phyloP scores from a whole-genome alignment of 2,113 vertebrate genomes.

The Strigops habroptila region DNA sequence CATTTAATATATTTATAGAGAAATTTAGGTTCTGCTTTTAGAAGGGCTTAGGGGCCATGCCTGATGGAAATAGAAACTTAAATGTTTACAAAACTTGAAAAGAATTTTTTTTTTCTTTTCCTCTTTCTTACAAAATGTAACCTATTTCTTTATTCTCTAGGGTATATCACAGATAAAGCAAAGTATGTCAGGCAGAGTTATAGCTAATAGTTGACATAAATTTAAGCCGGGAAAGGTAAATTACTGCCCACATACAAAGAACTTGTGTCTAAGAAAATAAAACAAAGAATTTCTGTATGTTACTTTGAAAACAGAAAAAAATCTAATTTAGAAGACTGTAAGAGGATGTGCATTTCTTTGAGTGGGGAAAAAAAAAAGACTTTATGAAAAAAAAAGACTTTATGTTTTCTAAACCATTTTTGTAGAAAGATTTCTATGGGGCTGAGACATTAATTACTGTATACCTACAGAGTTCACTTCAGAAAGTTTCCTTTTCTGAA shows the following conservation, averaged over 20 bases:
- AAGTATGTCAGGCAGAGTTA: not conserved
- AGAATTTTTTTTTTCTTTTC: not conserved
- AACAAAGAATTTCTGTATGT: not conserved
- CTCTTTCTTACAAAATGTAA: not conserved
- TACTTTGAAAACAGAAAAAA: not conserved
- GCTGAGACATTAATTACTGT: not conserved
- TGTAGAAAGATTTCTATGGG: not conserved
- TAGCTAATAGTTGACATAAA: not conserved
- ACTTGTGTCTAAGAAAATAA: not conserved
- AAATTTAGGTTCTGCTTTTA: not conserved
- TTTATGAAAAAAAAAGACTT: not conserved
- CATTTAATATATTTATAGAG: not conserved
- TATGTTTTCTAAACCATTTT: not conserved
- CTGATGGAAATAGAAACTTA: not conserved
- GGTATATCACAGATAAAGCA: not conserved
- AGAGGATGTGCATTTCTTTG: not conserved
- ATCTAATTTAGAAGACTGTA: not conserved
- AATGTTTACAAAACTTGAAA: not conserved
- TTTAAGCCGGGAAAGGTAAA: not conserved
- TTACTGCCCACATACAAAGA: not conserved
- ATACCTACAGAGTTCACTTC: not conserved
- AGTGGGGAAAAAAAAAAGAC: not conserved
- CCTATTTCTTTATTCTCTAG: not conserved
- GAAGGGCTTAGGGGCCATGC: not conserved
- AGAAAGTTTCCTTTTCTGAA: not conserved